phyloP scores from a whole-genome alignment of 2,888 invertebrate species.

The Stenurella melanura region DNA sequence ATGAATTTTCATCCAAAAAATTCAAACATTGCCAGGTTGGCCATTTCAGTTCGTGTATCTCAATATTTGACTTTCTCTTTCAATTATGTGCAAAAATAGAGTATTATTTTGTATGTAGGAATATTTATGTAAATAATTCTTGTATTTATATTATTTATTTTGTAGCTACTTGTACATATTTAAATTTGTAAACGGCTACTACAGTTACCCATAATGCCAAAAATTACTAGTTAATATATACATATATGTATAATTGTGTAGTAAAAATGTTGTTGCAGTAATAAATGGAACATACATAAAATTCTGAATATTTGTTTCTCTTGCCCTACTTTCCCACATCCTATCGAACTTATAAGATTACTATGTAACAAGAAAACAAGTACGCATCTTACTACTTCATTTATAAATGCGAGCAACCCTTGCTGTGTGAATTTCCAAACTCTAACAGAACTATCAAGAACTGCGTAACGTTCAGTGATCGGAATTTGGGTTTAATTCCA shows the following conservation, averaged over 20 bases:
- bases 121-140: slow-evolving; percentile 33
- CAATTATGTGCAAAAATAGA: slow-evolving; percentile 39
- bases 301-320: neutral
- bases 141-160: slow-evolving; percentile 58
- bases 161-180: slow-evolving; percentile 65
- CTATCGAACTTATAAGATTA: no score
- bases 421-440: no score
- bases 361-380: no score
- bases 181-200: slow-evolving; percentile 61
- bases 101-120: slow-evolving; percentile 34
- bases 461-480: no score
- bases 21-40: no score
- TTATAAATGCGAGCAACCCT: no score
- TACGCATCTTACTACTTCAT: no score
- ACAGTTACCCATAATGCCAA: slow-evolving; percentile 69
- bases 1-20: no score
- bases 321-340: neutral
- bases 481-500: no score
- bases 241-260: slow-evolving; percentile 71
- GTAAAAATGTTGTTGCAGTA: slow-evolving; percentile 71
- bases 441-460: no score
- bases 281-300: slow-evolving; percentile 66
- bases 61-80: slow-evolving; percentile 26
- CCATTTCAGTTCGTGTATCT: neutral
- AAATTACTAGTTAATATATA: slow-evolving; percentile 61